Evolutionary conservation across 2,113 vertebrate genomes (phyloP).

Genomic region (Fulica atra): DNA sequence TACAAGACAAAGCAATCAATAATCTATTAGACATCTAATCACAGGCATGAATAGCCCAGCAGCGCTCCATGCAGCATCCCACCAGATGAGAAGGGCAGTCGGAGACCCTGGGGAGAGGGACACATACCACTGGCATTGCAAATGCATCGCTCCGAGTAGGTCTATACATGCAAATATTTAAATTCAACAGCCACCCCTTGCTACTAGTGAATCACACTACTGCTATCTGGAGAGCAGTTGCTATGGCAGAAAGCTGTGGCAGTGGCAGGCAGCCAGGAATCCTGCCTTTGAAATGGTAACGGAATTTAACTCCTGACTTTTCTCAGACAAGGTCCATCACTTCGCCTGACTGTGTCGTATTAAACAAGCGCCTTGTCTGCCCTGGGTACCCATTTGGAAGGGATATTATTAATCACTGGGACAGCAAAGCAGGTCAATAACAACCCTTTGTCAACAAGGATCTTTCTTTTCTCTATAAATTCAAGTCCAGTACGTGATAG

Average conservation of each 20-base stretch:
- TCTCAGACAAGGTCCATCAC: slow-evolving; percentile 27
- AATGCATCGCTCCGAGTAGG: not conserved
- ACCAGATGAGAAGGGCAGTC: not conserved
- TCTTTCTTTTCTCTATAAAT: not conserved
- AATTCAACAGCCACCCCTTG: not conserved
- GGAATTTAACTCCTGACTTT: slow-evolving; percentile 54
- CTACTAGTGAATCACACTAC: not conserved
- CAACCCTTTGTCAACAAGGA: not conserved
- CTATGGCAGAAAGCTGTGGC: slow-evolving; percentile 34
- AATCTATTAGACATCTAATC: slow-evolving; percentile 48
- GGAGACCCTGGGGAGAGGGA: not conserved
- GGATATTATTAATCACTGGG: not conserved
- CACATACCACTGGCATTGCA: not conserved
- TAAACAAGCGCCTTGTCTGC: slow-evolving; percentile 10
- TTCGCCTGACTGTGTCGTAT: not conserved
- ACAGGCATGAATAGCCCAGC: not conserved
- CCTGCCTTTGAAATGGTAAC: slow-evolving; percentile 23
- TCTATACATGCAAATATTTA: slow-evolving; percentile 35
- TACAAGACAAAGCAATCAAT: slow-evolving; percentile 35
- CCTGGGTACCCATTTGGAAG: not conserved
- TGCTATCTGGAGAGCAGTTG: slow-evolving; percentile 42
- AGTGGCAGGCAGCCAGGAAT: slow-evolving; percentile 41
- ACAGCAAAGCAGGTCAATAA: not conserved
- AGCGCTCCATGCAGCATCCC: not conserved
- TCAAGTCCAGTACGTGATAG: not conserved